Percentiles rank a stretch among this genome's conserved stretches.
Evolutionary conservation across 2,113 vertebrate species (phyloP).

Genomic region (Scophthalmus maximus): DNA sequence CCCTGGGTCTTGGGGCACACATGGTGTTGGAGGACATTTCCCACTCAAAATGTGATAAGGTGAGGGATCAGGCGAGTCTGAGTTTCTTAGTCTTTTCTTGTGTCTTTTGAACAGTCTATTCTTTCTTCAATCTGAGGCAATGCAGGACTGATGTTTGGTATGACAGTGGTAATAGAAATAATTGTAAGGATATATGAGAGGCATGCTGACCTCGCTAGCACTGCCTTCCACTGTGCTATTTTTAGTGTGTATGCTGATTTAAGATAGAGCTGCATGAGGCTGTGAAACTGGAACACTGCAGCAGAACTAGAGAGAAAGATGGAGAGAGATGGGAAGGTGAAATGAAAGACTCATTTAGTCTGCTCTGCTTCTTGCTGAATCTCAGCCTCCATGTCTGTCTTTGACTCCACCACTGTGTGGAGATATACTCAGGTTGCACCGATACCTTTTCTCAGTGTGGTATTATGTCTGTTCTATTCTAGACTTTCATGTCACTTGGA

Average conservation of each 20-base stretch:
- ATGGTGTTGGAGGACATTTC: no score
- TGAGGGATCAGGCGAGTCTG: no score
- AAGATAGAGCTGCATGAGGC: constrained; percentile 36
- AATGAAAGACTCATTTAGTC: constrained; percentile 44
- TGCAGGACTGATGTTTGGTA: background rate
- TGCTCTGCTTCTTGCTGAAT: constrained; percentile 28
- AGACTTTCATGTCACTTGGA: background rate
- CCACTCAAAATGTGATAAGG: no score
- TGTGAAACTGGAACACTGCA: constrained; percentile 65
- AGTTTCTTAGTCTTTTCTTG: no score
- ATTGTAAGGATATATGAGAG: background rate
- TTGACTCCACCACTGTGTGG: background rate
- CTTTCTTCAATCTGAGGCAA: background rate
- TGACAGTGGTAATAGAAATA: background rate
- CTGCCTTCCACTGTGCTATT: constrained; percentile 48
- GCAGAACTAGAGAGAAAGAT: constrained; percentile 7
- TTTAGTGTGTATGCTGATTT: constrained; percentile 40
- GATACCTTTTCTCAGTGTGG: no score
- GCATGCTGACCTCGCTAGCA: constrained; percentile 6
- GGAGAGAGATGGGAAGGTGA: constrained; percentile 23
- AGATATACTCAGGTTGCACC: background rate
- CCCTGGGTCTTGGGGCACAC: no score
- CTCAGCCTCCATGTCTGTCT: background rate
- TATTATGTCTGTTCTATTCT: background rate
- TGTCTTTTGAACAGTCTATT: no score